phyloP scores from a whole-genome alignment of 2,888 invertebrate genomes.

The Allacma fusca region DNA sequence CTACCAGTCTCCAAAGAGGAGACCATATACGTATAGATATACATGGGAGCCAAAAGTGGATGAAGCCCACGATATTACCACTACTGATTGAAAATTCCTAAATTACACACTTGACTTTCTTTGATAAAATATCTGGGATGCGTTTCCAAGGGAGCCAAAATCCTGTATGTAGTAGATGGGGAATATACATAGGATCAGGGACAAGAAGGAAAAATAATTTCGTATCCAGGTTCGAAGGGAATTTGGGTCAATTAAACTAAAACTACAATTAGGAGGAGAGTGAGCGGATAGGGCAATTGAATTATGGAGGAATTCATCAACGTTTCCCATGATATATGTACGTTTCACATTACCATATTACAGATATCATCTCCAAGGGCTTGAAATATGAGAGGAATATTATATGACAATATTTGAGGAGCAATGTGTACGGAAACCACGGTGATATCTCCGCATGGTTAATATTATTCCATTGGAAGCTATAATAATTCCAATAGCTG shows the following conservation, averaged over 20 bases:
- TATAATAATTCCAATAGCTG: not conserved
- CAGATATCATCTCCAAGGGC: too few relatives aligned
- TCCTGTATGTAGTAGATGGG: not conserved
- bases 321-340: not conserved
- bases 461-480: not conserved
- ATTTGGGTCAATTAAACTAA: constrained; percentile 7
- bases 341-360: not conserved
- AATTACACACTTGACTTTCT: not conserved
- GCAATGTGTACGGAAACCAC: not conserved
- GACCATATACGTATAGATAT: not conserved
- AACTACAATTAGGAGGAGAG: not conserved
- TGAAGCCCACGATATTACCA: not conserved
- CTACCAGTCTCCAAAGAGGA: not conserved
- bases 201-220: not conserved
- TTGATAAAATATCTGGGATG: not conserved
- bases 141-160: not conserved
- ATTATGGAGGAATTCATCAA: not conserved
- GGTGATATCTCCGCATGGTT: not conserved
- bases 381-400: not conserved
- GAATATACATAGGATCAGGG: too few relatives aligned
- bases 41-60: not conserved
- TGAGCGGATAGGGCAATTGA: not conserved
- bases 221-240: not conserved
- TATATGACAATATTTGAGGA: not conserved
- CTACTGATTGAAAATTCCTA: constrained; percentile 16